Percentiles rank a stretch among this genome's conserved stretches.
Conservation (phyloP, 2,797 vertebrate genomes). For the Tiaroga cobitis region DNA sequence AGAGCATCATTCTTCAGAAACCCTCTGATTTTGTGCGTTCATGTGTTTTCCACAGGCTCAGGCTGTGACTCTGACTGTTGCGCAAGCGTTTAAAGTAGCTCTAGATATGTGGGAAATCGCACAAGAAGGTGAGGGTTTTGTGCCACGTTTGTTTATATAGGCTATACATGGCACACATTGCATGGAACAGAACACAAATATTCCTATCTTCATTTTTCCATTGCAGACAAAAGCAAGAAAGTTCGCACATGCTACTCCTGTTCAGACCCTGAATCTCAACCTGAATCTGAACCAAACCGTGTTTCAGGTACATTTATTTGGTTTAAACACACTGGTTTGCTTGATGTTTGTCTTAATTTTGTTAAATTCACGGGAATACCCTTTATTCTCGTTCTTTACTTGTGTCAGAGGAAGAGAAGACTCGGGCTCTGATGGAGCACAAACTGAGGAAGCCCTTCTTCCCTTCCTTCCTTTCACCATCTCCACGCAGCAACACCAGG, state of each 20-base stretch:
- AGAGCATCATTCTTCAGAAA: not conserved
- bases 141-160: not conserved
- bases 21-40: not conserved
- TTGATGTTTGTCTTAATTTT: not conserved
- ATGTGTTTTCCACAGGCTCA: constrained; percentile 79
- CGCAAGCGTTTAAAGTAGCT: constrained; percentile 92
- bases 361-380: not conserved
- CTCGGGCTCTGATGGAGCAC: constrained; percentile 68
- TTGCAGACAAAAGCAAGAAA: constrained; percentile 81
- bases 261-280: constrained; percentile 61
- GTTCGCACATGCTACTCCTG: constrained; percentile 74
- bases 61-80: constrained; percentile 91
- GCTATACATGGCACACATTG: not conserved
- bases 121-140: constrained; percentile 80
- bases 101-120: constrained; percentile 90
- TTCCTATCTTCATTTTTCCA: not conserved
- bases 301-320: constrained; percentile 59
- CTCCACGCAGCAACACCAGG: constrained; percentile 75
- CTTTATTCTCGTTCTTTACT: not conserved
- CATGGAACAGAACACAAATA: not conserved
- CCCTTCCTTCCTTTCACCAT: constrained; percentile 75
- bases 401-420: constrained; percentile 64
- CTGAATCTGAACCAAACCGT: constrained; percentile 52
- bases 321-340: not conserved
- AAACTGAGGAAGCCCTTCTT: constrained; percentile 74